phyloP scores from a whole-genome alignment of 2,888 invertebrate genomes.

The Crematogaster levior region DNA sequence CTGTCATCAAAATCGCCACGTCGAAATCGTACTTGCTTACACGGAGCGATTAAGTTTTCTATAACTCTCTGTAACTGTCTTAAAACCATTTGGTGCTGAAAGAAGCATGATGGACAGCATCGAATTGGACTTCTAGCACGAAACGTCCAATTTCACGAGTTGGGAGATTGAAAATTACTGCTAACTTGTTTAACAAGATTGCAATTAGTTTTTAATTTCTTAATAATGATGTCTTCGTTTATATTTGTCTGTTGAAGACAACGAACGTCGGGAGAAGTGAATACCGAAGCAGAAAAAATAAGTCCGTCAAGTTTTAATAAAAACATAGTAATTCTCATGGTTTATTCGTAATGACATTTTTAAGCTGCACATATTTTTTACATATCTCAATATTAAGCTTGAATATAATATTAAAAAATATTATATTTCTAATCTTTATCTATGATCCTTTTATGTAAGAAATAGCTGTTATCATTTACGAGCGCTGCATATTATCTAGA shows the following conservation, averaged over 20 bases:
- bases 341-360: not conserved
- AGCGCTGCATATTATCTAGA: constrained; percentile 79
- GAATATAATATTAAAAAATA: too few relatives aligned
- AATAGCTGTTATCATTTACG: constrained; percentile 80
- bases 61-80: constrained; percentile 34
- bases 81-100: constrained; percentile 13
- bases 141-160: constrained; percentile 67
- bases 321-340: not conserved
- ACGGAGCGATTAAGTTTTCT: constrained; percentile 16
- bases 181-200: constrained; percentile 64
- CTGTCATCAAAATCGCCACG: constrained; percentile 61
- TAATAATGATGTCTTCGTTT: constrained; percentile 54
- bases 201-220: constrained; percentile 64
- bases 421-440: constrained; percentile 75
- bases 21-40: constrained; percentile 29
- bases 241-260: constrained; percentile 25
- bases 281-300: not conserved
- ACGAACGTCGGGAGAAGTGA: not conserved
- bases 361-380: too few relatives aligned
- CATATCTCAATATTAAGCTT: constrained; percentile 65
- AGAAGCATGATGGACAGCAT: not conserved
- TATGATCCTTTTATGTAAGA: constrained; percentile 69
- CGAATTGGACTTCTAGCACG: constrained; percentile 17
- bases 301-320: not conserved
- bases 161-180: constrained; percentile 65